These are phyloP conservation scores for Cantharis lateralis DNA, from an alignment of 2,888 invertebrate species.

Conservation along the genomic window DNA sequence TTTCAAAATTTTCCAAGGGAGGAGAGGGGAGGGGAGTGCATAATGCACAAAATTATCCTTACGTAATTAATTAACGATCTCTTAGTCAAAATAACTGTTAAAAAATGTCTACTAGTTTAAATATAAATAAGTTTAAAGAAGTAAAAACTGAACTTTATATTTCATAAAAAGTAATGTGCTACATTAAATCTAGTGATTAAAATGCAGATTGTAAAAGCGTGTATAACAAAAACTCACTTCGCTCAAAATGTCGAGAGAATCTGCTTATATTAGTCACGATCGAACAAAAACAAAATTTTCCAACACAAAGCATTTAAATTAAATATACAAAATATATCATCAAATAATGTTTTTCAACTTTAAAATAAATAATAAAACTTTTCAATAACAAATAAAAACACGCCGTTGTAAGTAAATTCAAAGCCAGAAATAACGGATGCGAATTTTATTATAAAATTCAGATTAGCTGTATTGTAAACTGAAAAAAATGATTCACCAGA, in stretches of 20 bases:
- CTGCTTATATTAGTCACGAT: constrained; percentile 5
- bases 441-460: background rate
- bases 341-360: background rate
- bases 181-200: constrained; percentile 6
- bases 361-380: background rate
- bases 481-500: background rate
- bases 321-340: background rate
- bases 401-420: background rate
- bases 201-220: constrained; percentile 6
- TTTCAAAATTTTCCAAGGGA: no score
- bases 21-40: no score
- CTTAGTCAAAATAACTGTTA: background rate
- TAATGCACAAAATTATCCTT: no score
- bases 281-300: constrained; percentile 2
- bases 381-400: constrained; percentile 1
- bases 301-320: background rate
- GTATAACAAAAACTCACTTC: constrained; percentile 9
- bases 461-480: background rate
- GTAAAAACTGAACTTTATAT: background rate
- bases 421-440: no score
- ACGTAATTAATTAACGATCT: no score
- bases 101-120: background rate
- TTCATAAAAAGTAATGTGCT: constrained; percentile 1
- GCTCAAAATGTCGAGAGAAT: background rate
- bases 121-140: background rate